Evolutionary conservation across 2,113 vertebrate species (phyloP).

Genomic region (Myocastor coypus): DNA sequence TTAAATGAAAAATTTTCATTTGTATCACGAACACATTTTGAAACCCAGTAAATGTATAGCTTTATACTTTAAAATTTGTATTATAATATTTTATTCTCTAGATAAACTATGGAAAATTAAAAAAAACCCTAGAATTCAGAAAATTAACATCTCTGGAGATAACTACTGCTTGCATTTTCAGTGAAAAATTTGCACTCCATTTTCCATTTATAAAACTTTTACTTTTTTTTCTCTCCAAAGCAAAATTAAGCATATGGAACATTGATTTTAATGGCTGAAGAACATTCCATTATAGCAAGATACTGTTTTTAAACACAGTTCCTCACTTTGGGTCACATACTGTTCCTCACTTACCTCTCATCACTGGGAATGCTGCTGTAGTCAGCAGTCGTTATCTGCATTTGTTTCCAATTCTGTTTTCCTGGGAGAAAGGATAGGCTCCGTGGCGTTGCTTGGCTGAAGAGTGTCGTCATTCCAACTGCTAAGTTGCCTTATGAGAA

Average conservation of each 20-base stretch:
- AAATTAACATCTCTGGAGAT: slow-evolving; percentile 41
- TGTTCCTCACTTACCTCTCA: neutral
- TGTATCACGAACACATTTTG: slow-evolving; percentile 30
- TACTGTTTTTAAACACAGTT: neutral
- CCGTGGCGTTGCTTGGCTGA: neutral
- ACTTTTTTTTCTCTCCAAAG: neutral
- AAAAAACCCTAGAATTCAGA: slow-evolving; percentile 35
- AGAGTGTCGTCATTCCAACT: too few relatives aligned
- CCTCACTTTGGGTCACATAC: neutral
- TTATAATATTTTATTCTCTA: neutral
- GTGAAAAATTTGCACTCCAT: neutral
- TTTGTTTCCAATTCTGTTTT: neutral
- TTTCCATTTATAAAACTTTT: slow-evolving; percentile 12
- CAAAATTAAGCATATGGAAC: neutral
- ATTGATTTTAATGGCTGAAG: neutral
- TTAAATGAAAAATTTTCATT: neutral
- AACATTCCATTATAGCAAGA: neutral
- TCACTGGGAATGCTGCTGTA: neutral
- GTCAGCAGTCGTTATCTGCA: neutral
- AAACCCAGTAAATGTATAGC: neutral
- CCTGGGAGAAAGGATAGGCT: neutral
- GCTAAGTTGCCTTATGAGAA: neutral
- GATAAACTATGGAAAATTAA: neutral
- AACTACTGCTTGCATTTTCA: slow-evolving; percentile 44
- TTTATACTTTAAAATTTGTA: slow-evolving; percentile 40